Base-by-base conservation (phyloP, 2,797 vertebrate genomes). In the Tadarida brasiliensis region DNA sequence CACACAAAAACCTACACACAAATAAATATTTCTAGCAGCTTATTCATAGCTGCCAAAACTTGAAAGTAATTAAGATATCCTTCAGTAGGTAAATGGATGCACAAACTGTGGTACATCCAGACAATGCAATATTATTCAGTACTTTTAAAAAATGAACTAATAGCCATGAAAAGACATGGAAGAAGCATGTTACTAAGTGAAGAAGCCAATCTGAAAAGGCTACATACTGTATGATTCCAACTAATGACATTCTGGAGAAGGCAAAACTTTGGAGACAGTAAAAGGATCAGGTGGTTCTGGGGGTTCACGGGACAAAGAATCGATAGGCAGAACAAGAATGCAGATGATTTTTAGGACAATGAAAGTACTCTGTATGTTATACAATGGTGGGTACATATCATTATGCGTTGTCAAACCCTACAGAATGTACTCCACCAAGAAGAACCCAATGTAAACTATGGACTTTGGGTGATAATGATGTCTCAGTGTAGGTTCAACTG, bases 21-120 rank as follows among this genome's bases (percentile, higher is more conserved):
- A 87, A 84, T 59, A 24, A 87, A 84, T 59, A 17, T 87, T 83
- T 92, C 70, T 20, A 94, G 54, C 35, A 94, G 81, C 33, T 85
- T 68, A 84, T 54, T 74, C 35, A 73, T 80, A 90, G 59, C 51
- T 87, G 33, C 35, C 77, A 87, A 82, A 85, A 63, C 56, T 49
- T 49, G 67, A 67, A 95, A 73, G 20, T 51, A 82, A 61, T n/a
- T 59, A 93, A 93, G 78, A 86, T 73, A 15, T n/a, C 63, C 54
- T 88, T 86, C 47, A 68, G 35, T 16, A 54, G 61, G 20, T 63
- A 81, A 93, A 70, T 39, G 30, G 35, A 87, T 59, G 63, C 70
- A 74, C 22, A 93, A 76, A 90, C 59, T 20, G 4, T 78, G 28
- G 24, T 39, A 54, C 3, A 76, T 70, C 20, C 83, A 91, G 17